A percentile compares a stretch with the other conserved stretches of the same genome.
Evolutionary conservation across 2,113 vertebrate species (phyloP).

Genomic region (Cottus gobio): DNA sequence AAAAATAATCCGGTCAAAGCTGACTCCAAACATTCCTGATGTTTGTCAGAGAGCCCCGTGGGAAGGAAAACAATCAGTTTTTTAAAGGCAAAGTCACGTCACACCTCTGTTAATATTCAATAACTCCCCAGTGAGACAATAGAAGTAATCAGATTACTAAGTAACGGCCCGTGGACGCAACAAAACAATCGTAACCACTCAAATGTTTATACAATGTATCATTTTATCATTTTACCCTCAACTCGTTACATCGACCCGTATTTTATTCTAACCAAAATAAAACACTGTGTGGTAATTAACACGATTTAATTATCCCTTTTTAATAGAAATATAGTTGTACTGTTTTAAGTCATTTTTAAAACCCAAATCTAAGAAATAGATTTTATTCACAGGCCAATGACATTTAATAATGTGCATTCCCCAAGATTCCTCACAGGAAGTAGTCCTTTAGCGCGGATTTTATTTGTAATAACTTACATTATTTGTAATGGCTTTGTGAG

Average conservation of each 20-base stretch:
- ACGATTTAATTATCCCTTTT: constrained; percentile 9
- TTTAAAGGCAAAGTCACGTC: not conserved
- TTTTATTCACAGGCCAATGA: constrained; percentile 31
- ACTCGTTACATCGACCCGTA: constrained; percentile 7
- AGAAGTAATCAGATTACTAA: constrained; percentile 50
- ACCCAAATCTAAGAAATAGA: constrained; percentile 3
- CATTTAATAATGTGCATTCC: constrained; percentile 12
- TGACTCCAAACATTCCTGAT: constrained; percentile 37
- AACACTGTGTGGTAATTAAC: constrained; percentile 46
- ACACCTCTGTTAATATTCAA: constrained; percentile 24
- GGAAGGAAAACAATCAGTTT: not conserved
- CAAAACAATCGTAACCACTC: constrained; percentile 27
- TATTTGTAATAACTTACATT: constrained; percentile 38
- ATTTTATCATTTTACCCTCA: constrained; percentile 1
- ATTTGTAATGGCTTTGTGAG: constrained; percentile 41
- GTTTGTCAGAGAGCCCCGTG: constrained; percentile 26
- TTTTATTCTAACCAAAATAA: constrained; percentile 30
- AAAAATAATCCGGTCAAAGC: constrained; percentile 19
- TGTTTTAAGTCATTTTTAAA: constrained; percentile 28
- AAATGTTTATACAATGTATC: constrained; percentile 32
- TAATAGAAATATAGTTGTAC: not conserved
- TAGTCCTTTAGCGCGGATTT: constrained; percentile 51
- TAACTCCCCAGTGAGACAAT: constrained; percentile 44
- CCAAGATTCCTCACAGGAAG: constrained; percentile 21
- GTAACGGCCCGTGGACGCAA: constrained; percentile 11